A percentile compares a stretch with the other conserved stretches of the same genome.
These are phyloP conservation scores for Myripristis murdjan DNA, from an alignment of 2,797 vertebrate species.

Conservation along the genomic window DNA sequence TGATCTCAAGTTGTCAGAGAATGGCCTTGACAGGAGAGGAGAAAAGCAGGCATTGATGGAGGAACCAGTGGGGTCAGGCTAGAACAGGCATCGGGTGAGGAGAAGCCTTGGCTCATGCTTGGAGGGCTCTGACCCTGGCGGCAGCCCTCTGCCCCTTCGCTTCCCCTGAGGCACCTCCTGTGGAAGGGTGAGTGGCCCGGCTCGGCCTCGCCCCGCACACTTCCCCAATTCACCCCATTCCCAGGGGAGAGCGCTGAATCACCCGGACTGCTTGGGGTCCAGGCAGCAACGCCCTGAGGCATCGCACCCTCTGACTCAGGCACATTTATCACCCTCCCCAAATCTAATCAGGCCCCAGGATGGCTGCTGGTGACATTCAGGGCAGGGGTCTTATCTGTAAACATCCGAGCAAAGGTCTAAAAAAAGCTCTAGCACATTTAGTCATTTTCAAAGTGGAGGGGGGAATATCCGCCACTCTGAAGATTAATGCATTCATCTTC, in stretches of 20 bases:
- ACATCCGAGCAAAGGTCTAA: slow-evolving; percentile 85
- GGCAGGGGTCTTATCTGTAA: slow-evolving; percentile 87
- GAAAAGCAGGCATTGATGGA: slow-evolving; percentile 87
- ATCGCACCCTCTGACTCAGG: slow-evolving; percentile 83
- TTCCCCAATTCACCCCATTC: slow-evolving; percentile 85
- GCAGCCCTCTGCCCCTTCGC: slow-evolving; percentile 90
- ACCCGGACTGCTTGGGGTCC: slow-evolving; percentile 68
- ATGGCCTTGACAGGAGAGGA: slow-evolving; percentile 76
- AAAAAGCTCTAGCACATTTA: slow-evolving; percentile 80
- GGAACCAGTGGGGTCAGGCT: slow-evolving; percentile 85
- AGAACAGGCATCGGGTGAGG: slow-evolving; percentile 85
- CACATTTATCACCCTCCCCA: slow-evolving; percentile 87
- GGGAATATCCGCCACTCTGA: slow-evolving; percentile 78
- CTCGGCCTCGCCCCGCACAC: slow-evolving; percentile 80
- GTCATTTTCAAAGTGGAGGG: slow-evolving; percentile 77
- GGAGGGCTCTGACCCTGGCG: slow-evolving; percentile 88
- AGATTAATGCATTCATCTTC: slow-evolving; percentile 71
- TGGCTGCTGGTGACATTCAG: slow-evolving; percentile 81
- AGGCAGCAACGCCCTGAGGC: slow-evolving; percentile 75
- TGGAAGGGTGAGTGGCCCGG: slow-evolving; percentile 77
- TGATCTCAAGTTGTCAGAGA: slow-evolving; percentile 61
- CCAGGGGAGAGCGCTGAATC: slow-evolving; percentile 78
- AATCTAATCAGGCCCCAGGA: slow-evolving; percentile 86
- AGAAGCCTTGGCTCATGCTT: slow-evolving; percentile 81
- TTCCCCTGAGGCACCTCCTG: slow-evolving; percentile 87